Percentiles rank a stretch among this genome's conserved stretches.
Conservation (phyloP, 2,888 invertebrate species). For the Brachylomia viminalis region DNA sequence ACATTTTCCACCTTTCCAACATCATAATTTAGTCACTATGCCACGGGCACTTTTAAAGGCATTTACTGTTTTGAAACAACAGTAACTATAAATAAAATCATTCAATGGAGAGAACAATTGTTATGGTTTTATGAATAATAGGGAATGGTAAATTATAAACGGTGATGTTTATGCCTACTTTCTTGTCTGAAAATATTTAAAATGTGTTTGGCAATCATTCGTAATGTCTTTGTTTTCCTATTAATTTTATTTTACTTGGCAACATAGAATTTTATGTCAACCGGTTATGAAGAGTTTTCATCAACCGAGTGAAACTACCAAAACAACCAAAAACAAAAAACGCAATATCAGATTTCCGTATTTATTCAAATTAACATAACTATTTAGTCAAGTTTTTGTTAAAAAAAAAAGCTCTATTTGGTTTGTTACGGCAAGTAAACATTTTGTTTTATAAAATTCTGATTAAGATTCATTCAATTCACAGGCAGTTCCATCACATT, state of each 20-base stretch:
- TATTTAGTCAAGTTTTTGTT: neutral
- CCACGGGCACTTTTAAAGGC: neutral
- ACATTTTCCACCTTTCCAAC: neutral
- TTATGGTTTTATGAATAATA: no score
- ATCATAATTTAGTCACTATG: neutral
- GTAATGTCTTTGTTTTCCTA: conserved; percentile 57
- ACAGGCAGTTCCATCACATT: rapidly evolving
- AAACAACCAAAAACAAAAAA: neutral
- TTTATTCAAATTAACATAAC: neutral
- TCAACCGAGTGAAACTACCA: neutral
- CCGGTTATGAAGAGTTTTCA: neutral
- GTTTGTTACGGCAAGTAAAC: neutral
- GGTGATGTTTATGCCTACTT: conserved; percentile 42
- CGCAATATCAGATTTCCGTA: neutral
- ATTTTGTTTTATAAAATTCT: neutral
- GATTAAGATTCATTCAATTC: neutral
- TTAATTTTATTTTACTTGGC: conserved; percentile 46
- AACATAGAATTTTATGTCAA: conserved; percentile 58
- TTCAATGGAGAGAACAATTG: neutral
- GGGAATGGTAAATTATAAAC: neutral
- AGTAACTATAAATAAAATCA: neutral
- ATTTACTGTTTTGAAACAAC: neutral
- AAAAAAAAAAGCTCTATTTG: neutral
- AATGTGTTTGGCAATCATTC: conserved; percentile 37
- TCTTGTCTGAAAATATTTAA: conserved; percentile 24